Conservation (phyloP, 2,888 invertebrate genomes). For the Agrotis ipsilon region DNA sequence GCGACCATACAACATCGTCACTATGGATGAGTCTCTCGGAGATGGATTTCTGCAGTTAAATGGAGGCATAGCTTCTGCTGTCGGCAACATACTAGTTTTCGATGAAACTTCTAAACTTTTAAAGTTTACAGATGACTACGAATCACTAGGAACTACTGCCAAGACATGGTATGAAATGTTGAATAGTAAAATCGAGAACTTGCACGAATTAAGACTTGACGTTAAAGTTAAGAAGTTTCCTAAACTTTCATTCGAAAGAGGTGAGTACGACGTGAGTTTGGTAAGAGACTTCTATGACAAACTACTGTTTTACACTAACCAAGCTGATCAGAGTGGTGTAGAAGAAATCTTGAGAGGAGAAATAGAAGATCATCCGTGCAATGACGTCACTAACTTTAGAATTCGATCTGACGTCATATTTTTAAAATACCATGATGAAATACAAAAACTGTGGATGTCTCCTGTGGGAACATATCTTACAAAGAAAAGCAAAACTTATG, state of each 20-base stretch:
- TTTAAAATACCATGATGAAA: slow-evolving; percentile 42
- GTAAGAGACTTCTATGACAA: slow-evolving; percentile 36
- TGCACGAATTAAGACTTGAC: slow-evolving; percentile 31
- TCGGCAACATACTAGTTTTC: slow-evolving; percentile 48
- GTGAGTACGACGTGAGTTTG: slow-evolving; percentile 16
- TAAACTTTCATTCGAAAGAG: neutral
- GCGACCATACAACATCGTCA: slow-evolving; percentile 7
- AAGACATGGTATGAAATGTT: slow-evolving; percentile 27
- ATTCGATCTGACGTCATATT: slow-evolving; percentile 35
- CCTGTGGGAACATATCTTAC: slow-evolving; percentile 30
- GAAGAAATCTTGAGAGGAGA: slow-evolving; percentile 26
- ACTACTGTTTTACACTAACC: slow-evolving; percentile 46
- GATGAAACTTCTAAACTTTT: slow-evolving; percentile 41
- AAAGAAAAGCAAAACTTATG: slow-evolving; percentile 20
- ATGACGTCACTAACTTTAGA: slow-evolving; percentile 9
- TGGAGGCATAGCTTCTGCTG: slow-evolving; percentile 46
- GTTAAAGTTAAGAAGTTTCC: slow-evolving; percentile 35
- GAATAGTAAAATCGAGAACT: slow-evolving; percentile 19
- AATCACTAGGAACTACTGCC: slow-evolving; percentile 19
- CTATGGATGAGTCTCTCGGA: slow-evolving; percentile 39
- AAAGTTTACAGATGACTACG: slow-evolving; percentile 5
- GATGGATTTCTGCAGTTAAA: slow-evolving; percentile 34
- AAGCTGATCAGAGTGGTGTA: slow-evolving; percentile 36
- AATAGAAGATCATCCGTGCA: slow-evolving; percentile 23
- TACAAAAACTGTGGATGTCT: slow-evolving; percentile 51